phyloP scores from a whole-genome alignment of 2,888 invertebrate genomes.

The Sphaeridia pumilis region DNA sequence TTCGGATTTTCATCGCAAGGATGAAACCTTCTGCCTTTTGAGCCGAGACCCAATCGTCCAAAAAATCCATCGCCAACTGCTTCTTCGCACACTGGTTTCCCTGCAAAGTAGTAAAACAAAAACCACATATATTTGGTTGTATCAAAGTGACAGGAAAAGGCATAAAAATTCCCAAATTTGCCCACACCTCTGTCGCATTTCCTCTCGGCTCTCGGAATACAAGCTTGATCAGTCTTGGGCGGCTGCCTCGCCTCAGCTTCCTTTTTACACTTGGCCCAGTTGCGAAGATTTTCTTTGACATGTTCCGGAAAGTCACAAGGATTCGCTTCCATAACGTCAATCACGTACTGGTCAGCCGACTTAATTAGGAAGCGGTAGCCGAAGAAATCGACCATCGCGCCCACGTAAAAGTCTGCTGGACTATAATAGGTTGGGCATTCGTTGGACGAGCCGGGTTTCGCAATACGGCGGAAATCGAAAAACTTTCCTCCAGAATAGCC shows the following conservation, averaged over 20 bases:
- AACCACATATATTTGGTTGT: too few species aligned
- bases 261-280: constrained; percentile 52
- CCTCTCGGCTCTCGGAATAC: too few species aligned
- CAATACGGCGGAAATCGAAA: constrained; percentile 52
- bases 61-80: constrained; percentile 35
- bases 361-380: constrained; percentile 63
- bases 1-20: constrained; percentile 31
- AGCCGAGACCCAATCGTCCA: constrained; percentile 20
- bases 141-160: too few species aligned
- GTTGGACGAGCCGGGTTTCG: constrained; percentile 56
- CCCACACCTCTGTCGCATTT: too few species aligned
- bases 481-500: constrained; percentile 68
- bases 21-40: constrained; percentile 14
- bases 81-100: constrained; percentile 25
- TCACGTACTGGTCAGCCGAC: constrained; percentile 62
- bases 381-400: constrained; percentile 58
- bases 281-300: constrained; percentile 54
- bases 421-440: constrained; percentile 64
- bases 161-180: too few species aligned
- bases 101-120: background rate
- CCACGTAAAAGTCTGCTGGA: constrained; percentile 66
- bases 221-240: constrained; percentile 15
- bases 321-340: constrained; percentile 51
- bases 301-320: constrained; percentile 57
- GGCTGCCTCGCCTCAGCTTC: background rate